Evolutionary conservation across 1,140 invertebrate genomes (phyloP), one percentile per base, ranked within the genome.

Genomic region (Lamellibrachia luymesi): DNA sequence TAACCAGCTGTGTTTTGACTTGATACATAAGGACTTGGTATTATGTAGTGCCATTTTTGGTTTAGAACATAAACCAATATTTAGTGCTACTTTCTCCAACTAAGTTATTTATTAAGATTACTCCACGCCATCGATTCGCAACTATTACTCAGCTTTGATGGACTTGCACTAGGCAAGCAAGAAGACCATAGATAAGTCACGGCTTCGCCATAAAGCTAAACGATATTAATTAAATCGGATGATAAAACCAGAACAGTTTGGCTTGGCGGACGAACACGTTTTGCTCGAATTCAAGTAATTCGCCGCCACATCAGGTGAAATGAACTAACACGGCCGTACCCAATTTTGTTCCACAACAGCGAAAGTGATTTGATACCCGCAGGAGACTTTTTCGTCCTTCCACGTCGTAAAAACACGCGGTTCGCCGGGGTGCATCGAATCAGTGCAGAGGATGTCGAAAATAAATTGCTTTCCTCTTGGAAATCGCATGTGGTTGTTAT

Each of bases 351-450:
- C 13, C 64, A 17, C 13, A 80, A 80, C 64, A 80, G 1, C 25
- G 6, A 80, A 80, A 10, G 64, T 80, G 64, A 80, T 22, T 22
- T 80, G 64, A 80, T 10, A 22, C 64, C 13, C 64, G 64, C 64
- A 2, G 64, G 5, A 8, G 7, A 17, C 64, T 17, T 17, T 80
- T 8, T 80, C 4, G 8, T 4, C 13, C 13, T 80, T 4, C 13
- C 64, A 22, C 52, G 17, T 8, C 52, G 52, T 56, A 56, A 56
- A 56, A 1, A 56, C 52, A 56, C 52, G 6, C 52, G 17, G 64
- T 80, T 80, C 64, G 64, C 64, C 64, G 64, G 64, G 64, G 64
- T 80, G 64, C 64, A 80, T 80, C 64, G 64, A 80, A 80, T 80
- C 64, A 80, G 64, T 22, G 64, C 64, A 80, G 64, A 17, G 64